These are phyloP conservation scores for Ennomos fuscantarius DNA, from an alignment of 2,888 invertebrate species.

Conservation along the genomic window DNA sequence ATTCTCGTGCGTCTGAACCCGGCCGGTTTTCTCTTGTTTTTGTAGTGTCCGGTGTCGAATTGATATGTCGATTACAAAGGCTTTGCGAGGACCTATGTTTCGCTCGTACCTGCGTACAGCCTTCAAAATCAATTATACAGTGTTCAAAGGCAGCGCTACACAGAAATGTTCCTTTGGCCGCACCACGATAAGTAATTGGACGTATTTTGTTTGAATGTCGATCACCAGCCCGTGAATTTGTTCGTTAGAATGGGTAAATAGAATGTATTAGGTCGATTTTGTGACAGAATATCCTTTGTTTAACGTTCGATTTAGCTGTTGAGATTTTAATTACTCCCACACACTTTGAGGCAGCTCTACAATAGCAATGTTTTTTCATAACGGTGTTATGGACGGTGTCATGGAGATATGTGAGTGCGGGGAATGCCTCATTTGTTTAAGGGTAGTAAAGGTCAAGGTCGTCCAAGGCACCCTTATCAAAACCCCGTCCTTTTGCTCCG, in stretches of 20 bases:
- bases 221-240: conserved; percentile 64
- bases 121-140: conserved; percentile 63
- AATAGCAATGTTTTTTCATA: conserved; percentile 24
- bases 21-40: conserved; percentile 68
- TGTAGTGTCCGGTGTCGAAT: conserved; percentile 60
- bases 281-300: conserved; percentile 43
- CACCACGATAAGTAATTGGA: conserved; percentile 66
- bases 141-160: conserved; percentile 58
- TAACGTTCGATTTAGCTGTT: conserved; percentile 40
- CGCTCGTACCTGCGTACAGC: conserved; percentile 39
- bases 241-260: conserved; percentile 59
- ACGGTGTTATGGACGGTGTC: conserved; percentile 23
- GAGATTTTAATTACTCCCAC: conserved; percentile 22
- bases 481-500: conserved; percentile 78
- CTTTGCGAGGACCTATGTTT: conserved; percentile 45
- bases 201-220: conserved; percentile 65
- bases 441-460: conserved; percentile 80
- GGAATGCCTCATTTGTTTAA: conserved; percentile 78
- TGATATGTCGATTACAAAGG: conserved; percentile 57
- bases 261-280: conserved; percentile 53
- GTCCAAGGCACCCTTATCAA: conserved; percentile 79
- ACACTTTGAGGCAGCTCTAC: conserved; percentile 16
- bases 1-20: conserved; percentile 76
- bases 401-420: conserved; percentile 55
- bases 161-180: conserved; percentile 58